Percentiles rank a stretch among this genome's conserved stretches.
These are phyloP conservation scores for Dryas iulia DNA, from an alignment of 1,140 invertebrate genomes.

Conservation along the genomic window DNA sequence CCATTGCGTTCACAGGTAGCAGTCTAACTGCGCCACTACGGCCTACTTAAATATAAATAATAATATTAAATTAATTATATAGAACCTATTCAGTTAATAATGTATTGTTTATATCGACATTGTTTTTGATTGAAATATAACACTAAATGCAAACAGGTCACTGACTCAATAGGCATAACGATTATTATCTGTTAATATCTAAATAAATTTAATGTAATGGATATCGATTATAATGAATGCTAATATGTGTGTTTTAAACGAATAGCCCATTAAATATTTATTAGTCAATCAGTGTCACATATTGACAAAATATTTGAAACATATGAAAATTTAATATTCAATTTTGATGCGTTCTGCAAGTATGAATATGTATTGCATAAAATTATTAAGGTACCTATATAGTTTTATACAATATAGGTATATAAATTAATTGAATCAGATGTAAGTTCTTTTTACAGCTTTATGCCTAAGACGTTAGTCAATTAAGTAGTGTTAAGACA, in stretches of 20 bases:
- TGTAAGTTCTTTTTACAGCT: no score
- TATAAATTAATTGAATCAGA: no score
- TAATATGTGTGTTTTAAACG: background rate
- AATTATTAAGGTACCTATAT: no score
- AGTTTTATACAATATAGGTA: no score
- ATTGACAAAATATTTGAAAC: background rate
- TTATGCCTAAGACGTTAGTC: no score
- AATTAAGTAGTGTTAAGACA: background rate
- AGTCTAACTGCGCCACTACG: no score
- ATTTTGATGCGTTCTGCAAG: background rate
- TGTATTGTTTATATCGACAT: background rate
- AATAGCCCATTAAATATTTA: constrained; percentile 2
- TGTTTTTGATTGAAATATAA: background rate
- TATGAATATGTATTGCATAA: no score
- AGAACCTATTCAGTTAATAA: background rate
- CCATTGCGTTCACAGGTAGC: no score
- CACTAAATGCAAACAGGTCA: background rate
- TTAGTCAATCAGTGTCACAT: background rate
- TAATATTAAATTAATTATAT: no score
- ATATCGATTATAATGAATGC: background rate
- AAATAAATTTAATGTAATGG: background rate
- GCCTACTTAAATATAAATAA: no score
- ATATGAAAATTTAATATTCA: no score
- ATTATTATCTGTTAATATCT: constrained; percentile 1
- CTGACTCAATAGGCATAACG: background rate